Conservation (phyloP, 2,888 invertebrate genomes). For the Caenorhabditis doughertyi region DNA sequence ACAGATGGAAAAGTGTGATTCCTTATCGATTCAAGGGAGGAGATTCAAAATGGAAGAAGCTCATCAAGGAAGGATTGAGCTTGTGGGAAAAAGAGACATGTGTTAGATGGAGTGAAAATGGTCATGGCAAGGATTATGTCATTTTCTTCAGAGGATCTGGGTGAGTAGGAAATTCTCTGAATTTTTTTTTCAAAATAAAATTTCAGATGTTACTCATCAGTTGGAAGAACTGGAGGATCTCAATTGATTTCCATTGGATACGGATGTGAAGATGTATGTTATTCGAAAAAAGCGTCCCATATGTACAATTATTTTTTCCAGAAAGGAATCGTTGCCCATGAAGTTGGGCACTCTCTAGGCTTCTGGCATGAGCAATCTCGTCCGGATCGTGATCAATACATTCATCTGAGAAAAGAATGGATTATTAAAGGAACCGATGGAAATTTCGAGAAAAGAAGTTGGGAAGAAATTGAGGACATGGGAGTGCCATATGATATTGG, state of each 20-base stretch:
- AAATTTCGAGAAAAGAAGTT: conserved; percentile 78
- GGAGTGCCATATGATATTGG: conserved; percentile 80
- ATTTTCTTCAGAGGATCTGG: conserved; percentile 80
- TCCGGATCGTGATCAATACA: conserved; percentile 79
- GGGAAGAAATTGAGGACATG: conserved; percentile 78
- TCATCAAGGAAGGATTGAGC: conserved; percentile 74
- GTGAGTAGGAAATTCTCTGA: conserved; percentile 36
- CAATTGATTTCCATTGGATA: conserved; percentile 82
- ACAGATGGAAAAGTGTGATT: conserved; percentile 79
- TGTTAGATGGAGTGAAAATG: conserved; percentile 79
- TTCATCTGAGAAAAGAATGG: conserved; percentile 75
- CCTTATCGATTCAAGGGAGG: conserved; percentile 78
- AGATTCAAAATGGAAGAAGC: conserved; percentile 79
- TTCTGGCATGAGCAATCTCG: conserved; percentile 82
- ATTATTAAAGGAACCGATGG: conserved; percentile 79
- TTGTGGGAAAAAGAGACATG: conserved; percentile 81
- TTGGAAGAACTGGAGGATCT: conserved; percentile 80
- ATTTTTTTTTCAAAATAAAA: no score
- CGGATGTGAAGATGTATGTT: conserved; percentile 81
- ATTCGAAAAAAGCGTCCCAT: no score
- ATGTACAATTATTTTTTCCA: no score
- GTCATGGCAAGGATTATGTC: conserved; percentile 77
- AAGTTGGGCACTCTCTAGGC: conserved; percentile 80
- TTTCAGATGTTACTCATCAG: conserved; percentile 76
- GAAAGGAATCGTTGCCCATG: conserved; percentile 80